Evolutionary conservation across 2,888 invertebrate genomes (phyloP), one percentile per base, ranked within the genome.

Genomic region (Drosophila barbarae): DNA sequence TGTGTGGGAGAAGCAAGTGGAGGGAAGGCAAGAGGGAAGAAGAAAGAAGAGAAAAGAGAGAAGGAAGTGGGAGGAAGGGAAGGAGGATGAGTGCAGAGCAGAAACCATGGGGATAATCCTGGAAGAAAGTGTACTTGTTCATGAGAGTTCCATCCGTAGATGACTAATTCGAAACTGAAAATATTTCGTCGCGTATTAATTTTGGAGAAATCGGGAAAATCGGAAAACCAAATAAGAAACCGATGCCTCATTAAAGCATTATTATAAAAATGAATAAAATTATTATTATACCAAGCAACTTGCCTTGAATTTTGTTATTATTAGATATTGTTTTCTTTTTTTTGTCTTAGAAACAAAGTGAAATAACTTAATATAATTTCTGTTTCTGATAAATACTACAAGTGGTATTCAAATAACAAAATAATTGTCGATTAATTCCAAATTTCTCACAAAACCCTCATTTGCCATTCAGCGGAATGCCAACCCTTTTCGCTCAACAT

Each of bases 401-500:
- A 21, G 13, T 2, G 3, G 2, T 0, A 10, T 26, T 3, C 5
- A 30, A 30, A 46, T 46, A 18, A 2, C 3, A 7, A 30, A 46
- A 8, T 26, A 26, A 42, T 26, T 8, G 26, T 9, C 26, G 5
- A 26, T n/a, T 5, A n/a, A n/a, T 26, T 42, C 26, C 2, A n/a
- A 42, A 42, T 42, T 5, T 2, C 9, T 26, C 26, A 26, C 3
- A 1, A 1, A 26, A 8, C 15, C 2, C 7, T 6, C 2, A 3
- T 15, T 28, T 3, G 15, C 6, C 10, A 5, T 13, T 15, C 3
- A 15, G 7, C 3, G 15, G 9, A 18, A 18, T 36, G 8, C 21
- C 38, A 23, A 39, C 42, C 42, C 15, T 44, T 10, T 5, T 54
- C 30, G 54, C 15, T 21, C 42, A 54, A 36, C 42, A 30, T 42